Conservation (phyloP, 64 coral and sea anemone species). For the Catalaphyllia jardinei region DNA sequence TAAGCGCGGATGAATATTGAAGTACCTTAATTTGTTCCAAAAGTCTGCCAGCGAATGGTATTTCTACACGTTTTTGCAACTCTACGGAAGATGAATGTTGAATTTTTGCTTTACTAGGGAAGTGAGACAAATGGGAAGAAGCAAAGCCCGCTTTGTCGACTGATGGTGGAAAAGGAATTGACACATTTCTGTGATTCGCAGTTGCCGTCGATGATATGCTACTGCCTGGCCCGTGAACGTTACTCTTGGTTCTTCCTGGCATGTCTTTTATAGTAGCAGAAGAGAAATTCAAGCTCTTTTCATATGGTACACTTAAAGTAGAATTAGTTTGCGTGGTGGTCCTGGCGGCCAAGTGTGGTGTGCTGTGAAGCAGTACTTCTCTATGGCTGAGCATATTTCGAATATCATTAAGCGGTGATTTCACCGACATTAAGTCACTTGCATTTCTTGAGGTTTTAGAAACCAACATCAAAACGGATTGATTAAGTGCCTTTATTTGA, state of each 20-base stretch:
- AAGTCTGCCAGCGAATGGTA: constrained; percentile 3
- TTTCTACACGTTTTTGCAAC: constrained; percentile 16
- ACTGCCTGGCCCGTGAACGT: not conserved
- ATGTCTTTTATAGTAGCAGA: too few species aligned
- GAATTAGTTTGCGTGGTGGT: not conserved
- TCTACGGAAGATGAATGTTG: not conserved
- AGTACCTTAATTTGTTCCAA: not conserved
- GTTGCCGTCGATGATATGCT: not conserved
- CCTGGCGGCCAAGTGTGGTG: not conserved
- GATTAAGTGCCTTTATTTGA: constrained; percentile 51
- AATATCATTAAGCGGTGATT: constrained; percentile 19
- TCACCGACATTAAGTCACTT: not conserved
- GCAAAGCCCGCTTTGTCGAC: too few species aligned
- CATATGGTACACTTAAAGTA: not conserved
- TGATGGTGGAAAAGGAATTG: not conserved
- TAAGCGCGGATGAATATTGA: not conserved
- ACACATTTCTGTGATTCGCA: not conserved
- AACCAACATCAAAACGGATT: constrained; percentile 45
- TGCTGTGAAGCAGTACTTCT: not conserved
- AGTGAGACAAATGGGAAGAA: not conserved
- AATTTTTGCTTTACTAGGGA: not conserved
- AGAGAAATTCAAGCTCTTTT: not conserved
- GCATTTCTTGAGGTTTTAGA: constrained; percentile 56
- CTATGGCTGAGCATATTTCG: not conserved
- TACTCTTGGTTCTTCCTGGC: not conserved